phyloP scores from a whole-genome alignment of 2,797 vertebrate species.

The Acanthis flammea region DNA sequence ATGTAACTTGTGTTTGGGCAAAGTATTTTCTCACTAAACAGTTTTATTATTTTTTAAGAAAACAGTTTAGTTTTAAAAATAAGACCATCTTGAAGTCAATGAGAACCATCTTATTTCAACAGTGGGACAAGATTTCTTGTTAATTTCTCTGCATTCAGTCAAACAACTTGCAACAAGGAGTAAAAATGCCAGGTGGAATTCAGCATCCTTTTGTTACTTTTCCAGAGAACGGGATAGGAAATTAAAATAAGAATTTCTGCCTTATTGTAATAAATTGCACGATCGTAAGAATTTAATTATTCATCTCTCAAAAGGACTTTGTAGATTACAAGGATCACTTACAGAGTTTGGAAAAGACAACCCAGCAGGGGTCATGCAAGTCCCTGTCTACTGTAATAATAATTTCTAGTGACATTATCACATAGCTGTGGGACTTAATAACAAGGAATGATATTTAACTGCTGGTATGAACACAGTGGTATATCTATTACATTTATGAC shows the following conservation, averaged over 20 bases:
- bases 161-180: neutral
- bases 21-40: neutral
- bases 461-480: neutral
- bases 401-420: neutral
- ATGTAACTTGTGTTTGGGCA: neutral
- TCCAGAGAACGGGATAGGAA: neutral
- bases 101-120: neutral
- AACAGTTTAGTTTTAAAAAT: neutral
- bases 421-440: neutral
- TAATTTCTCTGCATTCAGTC: neutral
- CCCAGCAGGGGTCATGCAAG: slow-evolving; percentile 35
- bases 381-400: slow-evolving; percentile 9
- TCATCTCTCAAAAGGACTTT: neutral
- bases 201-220: neutral
- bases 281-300: neutral
- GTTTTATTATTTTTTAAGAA: neutral
- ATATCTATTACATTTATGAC: neutral
- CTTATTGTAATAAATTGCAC: neutral
- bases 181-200: neutral
- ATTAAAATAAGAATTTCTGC: neutral
- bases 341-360: slow-evolving; percentile 6
- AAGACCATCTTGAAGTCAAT: neutral
- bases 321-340: neutral
- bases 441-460: neutral
- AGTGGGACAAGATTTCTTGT: neutral